Evolutionary conservation across 2,113 vertebrate genomes (phyloP).

Genomic region (Tragulus kanchil): DNA sequence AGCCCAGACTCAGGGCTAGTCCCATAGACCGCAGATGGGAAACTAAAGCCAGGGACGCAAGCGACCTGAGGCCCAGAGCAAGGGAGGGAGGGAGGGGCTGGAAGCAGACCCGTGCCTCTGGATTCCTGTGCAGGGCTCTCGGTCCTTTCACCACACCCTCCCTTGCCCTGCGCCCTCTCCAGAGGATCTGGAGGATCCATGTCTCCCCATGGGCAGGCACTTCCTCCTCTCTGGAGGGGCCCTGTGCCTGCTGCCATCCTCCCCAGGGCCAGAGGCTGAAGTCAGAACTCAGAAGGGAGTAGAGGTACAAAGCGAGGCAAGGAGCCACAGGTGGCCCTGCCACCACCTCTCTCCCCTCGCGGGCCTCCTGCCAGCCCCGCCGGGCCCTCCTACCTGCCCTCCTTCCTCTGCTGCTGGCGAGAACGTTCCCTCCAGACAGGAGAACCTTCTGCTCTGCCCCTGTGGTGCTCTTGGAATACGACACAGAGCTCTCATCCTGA

Average conservation of each 20-base stretch:
- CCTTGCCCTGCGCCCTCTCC: not conserved
- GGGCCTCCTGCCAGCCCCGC: not conserved
- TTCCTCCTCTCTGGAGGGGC: not conserved
- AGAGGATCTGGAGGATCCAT: not conserved
- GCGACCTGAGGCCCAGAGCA: not conserved
- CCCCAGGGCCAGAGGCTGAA: not conserved
- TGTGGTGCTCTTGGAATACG: not conserved
- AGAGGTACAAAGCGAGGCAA: not conserved
- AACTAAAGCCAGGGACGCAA: not conserved
- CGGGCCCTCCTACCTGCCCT: not conserved
- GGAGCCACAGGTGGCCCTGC: no score
- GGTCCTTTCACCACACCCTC: not conserved
- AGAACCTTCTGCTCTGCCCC: not conserved
- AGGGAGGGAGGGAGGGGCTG: not conserved
- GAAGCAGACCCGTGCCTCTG: not conserved
- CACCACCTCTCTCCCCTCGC: not conserved
- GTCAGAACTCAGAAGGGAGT: not conserved
- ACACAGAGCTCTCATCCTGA: not conserved
- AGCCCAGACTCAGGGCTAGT: not conserved
- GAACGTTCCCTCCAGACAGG: not conserved
- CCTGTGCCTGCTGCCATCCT: no score
- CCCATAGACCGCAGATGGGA: not conserved
- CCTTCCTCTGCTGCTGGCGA: not conserved
- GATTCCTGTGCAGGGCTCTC: not conserved
- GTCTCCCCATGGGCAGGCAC: not conserved